Evolutionary conservation across 1,140 invertebrate genomes (phyloP).

Genomic region (Drosophila grimshawi): DNA sequence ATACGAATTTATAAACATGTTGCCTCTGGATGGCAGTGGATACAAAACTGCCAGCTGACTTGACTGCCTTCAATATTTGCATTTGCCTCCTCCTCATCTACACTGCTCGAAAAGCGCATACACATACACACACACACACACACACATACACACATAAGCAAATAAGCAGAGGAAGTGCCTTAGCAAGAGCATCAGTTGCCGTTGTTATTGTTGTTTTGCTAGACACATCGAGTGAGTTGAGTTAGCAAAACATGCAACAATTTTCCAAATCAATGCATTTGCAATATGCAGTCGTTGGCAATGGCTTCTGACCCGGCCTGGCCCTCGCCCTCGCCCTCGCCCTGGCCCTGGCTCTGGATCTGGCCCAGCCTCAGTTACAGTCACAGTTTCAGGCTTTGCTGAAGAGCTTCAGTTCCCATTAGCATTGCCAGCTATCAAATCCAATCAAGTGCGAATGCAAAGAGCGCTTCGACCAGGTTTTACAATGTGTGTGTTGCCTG

Average conservation of each 20-base stretch:
- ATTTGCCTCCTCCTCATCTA: slow-evolving; percentile 1
- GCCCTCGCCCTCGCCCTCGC: slow-evolving; percentile 35
- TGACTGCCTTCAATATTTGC: slow-evolving; percentile 57
- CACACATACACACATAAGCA: slow-evolving; percentile 52
- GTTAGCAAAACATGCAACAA: slow-evolving; percentile 81
- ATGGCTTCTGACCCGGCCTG: slow-evolving; percentile 61
- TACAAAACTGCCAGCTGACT: slow-evolving; percentile 21
- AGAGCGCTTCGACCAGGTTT: slow-evolving; percentile 40
- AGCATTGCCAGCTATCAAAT: slow-evolving; percentile 72
- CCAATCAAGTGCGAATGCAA: slow-evolving; percentile 77
- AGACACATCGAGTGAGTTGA: slow-evolving; percentile 70
- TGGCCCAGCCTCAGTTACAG: slow-evolving; percentile 24
- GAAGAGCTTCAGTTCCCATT: slow-evolving; percentile 54
- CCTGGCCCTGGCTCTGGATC: not conserved
- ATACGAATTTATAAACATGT: slow-evolving; percentile 77
- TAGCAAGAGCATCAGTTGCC: slow-evolving; percentile 4
- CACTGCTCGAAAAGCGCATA: not conserved
- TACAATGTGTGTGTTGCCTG: slow-evolving; percentile 8
- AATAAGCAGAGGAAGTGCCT: slow-evolving; percentile 56
- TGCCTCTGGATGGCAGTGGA: slow-evolving; percentile 27
- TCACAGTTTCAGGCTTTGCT: slow-evolving; percentile 10
- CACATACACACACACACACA: not conserved
- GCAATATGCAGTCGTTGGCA: slow-evolving; percentile 68
- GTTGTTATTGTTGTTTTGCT: slow-evolving; percentile 43
- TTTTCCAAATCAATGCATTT: slow-evolving; percentile 81